These are phyloP conservation scores for Chiloscyllium plagiosum DNA, from an alignment of 2,113 vertebrate genomes.

Conservation along the genomic window DNA sequence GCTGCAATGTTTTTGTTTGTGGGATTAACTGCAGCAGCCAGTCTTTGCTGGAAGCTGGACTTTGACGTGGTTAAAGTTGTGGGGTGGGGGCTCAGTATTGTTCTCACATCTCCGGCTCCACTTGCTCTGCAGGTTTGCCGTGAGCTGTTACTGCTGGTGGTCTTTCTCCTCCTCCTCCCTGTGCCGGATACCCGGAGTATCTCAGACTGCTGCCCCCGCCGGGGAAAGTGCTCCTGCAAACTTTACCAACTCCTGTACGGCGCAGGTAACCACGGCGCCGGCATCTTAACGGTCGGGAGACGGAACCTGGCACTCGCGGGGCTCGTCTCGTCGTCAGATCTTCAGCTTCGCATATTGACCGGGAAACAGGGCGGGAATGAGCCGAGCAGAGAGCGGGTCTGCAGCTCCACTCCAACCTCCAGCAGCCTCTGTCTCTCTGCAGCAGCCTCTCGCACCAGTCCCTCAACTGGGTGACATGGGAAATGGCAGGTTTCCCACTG, in stretches of 20 bases:
- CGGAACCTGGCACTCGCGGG: neutral
- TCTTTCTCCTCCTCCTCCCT: neutral
- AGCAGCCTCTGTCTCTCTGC: neutral
- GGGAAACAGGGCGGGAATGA: too few relatives aligned
- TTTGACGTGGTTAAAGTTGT: neutral
- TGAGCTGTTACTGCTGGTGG: neutral
- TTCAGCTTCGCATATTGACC: neutral
- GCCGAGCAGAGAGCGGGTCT: neutral
- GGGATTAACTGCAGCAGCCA: neutral
- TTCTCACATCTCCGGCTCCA: neutral
- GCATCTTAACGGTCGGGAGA: neutral
- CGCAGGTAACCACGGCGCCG: neutral
- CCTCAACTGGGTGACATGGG: neutral
- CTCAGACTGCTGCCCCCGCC: slow-evolving; percentile 36
- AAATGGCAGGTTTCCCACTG: neutral
- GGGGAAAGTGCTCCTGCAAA: slow-evolving; percentile 29
- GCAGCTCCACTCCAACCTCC: neutral
- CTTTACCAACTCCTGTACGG: neutral
- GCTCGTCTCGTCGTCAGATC: neutral
- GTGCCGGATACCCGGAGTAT: slow-evolving; percentile 38
- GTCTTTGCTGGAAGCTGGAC: neutral
- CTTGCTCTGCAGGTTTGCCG: slow-evolving; percentile 27
- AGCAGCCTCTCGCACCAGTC: neutral
- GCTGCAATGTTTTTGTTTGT: too few relatives aligned
- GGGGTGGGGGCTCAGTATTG: neutral